Evolutionary conservation across 2,888 invertebrate genomes (phyloP).

Genomic region (Pegoplata infirma): DNA sequence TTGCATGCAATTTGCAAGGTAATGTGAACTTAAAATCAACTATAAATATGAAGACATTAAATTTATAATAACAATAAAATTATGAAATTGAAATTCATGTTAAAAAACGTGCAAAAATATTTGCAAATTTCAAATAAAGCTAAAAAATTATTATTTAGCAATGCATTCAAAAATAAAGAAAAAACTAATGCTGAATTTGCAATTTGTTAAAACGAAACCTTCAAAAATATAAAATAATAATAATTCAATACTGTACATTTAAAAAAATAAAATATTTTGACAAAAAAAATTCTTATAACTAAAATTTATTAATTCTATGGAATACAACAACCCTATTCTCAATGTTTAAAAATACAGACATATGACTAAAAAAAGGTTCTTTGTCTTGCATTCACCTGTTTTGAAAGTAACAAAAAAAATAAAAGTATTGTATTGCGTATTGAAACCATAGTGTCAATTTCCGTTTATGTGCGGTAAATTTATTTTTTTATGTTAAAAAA

Average conservation of each 20-base stretch:
- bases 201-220: slow-evolving; percentile 32
- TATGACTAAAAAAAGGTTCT: slow-evolving; percentile 1
- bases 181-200: slow-evolving; percentile 62
- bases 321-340: background rate
- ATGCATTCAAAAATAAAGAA: too few species aligned
- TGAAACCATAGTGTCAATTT: slow-evolving; percentile 57
- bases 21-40: slow-evolving; percentile 33
- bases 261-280: background rate
- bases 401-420: slow-evolving; percentile 1
- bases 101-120: slow-evolving; percentile 58
- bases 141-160: slow-evolving; percentile 39
- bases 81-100: slow-evolving; percentile 50
- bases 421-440: slow-evolving; percentile 1
- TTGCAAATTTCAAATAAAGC: slow-evolving; percentile 50
- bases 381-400: slow-evolving; percentile 43
- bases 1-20: slow-evolving; percentile 55
- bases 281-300: background rate
- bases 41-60: slow-evolving; percentile 3
- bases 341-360: background rate
- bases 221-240: too few species aligned
- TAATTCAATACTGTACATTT: slow-evolving; percentile 10
- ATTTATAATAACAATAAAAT: slow-evolving; percentile 44
- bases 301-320: background rate
- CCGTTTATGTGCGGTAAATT: slow-evolving; percentile 43
- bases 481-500: background rate